A percentile compares a stretch with the other conserved stretches of the same genome.
Evolutionary conservation across 2,113 vertebrate genomes (phyloP).

Genomic region (Danionella cerebrum): DNA sequence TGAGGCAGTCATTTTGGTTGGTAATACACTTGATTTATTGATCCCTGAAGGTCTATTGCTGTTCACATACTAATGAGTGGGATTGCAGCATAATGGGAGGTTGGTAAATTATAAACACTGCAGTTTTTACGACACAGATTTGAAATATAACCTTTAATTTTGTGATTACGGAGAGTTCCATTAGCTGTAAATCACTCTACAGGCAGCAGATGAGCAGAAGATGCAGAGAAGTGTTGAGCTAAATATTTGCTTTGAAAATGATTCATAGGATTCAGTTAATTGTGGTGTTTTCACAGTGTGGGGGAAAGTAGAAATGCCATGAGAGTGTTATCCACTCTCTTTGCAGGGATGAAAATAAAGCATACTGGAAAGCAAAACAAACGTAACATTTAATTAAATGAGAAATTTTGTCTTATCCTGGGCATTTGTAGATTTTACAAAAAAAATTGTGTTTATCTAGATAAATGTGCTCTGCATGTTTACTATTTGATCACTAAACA

Average conservation of each 20-base stretch:
- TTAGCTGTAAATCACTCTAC: constrained; percentile 19
- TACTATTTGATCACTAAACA: no score
- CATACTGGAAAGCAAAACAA: no score
- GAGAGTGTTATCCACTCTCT: no score
- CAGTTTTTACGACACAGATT: constrained; percentile 11
- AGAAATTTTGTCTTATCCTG: no score
- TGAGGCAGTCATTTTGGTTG: background rate
- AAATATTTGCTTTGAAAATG: background rate
- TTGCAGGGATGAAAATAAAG: no score
- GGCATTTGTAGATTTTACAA: no score
- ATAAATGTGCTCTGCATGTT: no score
- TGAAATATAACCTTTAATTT: constrained; percentile 19
- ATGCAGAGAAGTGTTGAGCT: background rate
- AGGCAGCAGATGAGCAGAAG: background rate
- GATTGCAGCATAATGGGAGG: constrained; percentile 15
- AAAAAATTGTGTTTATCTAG: no score
- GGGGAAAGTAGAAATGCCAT: no score
- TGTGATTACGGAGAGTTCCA: constrained; percentile 22
- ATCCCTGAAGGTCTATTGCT: constrained; percentile 2
- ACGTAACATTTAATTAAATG: no score
- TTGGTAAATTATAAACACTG: constrained; percentile 6
- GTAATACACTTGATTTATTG: constrained; percentile 13
- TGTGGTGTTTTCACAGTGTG: no score
- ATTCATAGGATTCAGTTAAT: no score
- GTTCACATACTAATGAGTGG: constrained; percentile 20